Base-by-base conservation (phyloP, 2,797 vertebrate species). In the Muraenolepis orangiensis region DNA sequence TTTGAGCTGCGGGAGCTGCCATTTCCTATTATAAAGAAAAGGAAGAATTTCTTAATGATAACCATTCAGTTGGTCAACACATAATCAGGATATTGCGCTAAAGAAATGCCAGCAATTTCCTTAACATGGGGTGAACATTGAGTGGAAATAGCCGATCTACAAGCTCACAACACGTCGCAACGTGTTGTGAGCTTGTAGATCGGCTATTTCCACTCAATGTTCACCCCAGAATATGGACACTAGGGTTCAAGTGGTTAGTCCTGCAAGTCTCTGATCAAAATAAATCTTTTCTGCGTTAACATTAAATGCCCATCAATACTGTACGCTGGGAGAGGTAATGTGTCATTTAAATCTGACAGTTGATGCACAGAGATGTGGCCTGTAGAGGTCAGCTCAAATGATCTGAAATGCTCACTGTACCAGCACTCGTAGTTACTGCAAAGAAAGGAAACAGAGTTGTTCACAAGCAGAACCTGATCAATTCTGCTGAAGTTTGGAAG, bases 281-380 rank as follows among this genome's bases (percentile, higher is more conserved):
- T 76, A 51, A 46, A 83, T 72, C 7, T 64, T 57, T 84, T 16
- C n/a, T 69, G 77, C 14, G 67, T 82, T 20, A 81, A 66, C 2
- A 81, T 1, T 6, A 84, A 74, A 69, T 74, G 68, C 42, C 79
- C 70, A 76, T 69, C 70, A 31, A 84, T 69, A 61, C 6, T 75
- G 51, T 83, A 83, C 51, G 46, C 78, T n/a, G 75, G 4, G 66
- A 84, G 69, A 46, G 69, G 72, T 51, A 78, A 36, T 72, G 71
- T 78, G 72, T 81, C 78, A 36, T 87, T 81, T 32, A 82, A 13
- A 5, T 82, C 77, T 3, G 61, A 40, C 36, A 79, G 69, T 23
- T 76, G 69, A 76, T 70, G 13, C 30, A 82, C 46, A 71, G 66
- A 76, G 26, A 72, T 29, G 26, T 28, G 73, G n/a, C 66, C 70